Percentiles rank a stretch among this genome's conserved stretches.
Conservation (phyloP, 1,140 invertebrate species). For the Drosophila orena region DNA sequence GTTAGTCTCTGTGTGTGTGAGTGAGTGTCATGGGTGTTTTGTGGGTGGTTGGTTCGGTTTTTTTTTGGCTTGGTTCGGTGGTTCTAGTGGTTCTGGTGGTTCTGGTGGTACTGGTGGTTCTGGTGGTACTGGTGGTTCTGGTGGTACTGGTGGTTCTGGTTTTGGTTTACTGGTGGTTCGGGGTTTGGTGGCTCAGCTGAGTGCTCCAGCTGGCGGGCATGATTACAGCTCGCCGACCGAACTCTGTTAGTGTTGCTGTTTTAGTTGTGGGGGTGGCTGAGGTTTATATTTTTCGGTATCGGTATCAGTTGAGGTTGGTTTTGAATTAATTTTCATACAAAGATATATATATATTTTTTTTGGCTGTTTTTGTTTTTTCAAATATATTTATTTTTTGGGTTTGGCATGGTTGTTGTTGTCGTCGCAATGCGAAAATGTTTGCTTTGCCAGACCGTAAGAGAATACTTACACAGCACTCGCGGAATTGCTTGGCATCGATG, state of each 20-base stretch:
- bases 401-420: slow-evolving; percentile 45
- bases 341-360: background rate
- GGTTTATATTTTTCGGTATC: slow-evolving; percentile 63
- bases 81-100: slow-evolving; percentile 19
- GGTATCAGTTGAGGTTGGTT: slow-evolving; percentile 55
- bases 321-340: slow-evolving; percentile 42
- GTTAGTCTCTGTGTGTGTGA: slow-evolving; percentile 15
- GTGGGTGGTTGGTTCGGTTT: slow-evolving; percentile 31
- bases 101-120: too few relatives aligned
- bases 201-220: slow-evolving; percentile 48
- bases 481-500: slow-evolving; percentile 98
- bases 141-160: slow-evolving; percentile 20
- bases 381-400: slow-evolving; percentile 4
- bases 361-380: slow-evolving; percentile 15
- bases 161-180: slow-evolving; percentile 5
- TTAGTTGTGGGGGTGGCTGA: slow-evolving; percentile 58
- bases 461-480: slow-evolving; percentile 98
- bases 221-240: slow-evolving; percentile 43
- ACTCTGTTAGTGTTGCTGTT: slow-evolving; percentile 51
- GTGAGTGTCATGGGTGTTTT: slow-evolving; percentile 4
- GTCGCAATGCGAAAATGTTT: slow-evolving; percentile 53
- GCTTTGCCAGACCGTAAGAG: slow-evolving; percentile 76
- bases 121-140: slow-evolving; percentile 11
- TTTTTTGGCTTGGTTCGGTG: slow-evolving; percentile 8
- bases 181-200: slow-evolving; percentile 40